Base-by-base conservation (phyloP, 2,113 vertebrate species). In the Macquaria ambigua region DNA sequence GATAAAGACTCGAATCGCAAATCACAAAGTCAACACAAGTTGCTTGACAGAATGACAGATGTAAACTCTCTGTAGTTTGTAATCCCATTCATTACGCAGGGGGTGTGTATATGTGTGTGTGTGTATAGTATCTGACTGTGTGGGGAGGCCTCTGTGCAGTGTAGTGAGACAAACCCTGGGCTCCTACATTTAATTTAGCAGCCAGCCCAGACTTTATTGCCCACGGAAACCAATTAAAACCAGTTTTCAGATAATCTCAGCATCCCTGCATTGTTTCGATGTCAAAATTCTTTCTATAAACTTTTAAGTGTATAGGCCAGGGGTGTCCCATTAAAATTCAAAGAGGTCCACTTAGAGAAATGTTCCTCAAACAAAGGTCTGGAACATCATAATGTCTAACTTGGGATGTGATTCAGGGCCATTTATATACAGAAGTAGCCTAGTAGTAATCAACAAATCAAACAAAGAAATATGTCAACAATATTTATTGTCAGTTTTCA, bases 161-260 rank as follows among this genome's bases (percentile, higher is more conserved):
- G 31, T 14, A 25, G 8, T 59, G 63, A 81, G 43, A 77, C 31
- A 61, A 87, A 82, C 31, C 15, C 62, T 53, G 8, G 50, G n/a
- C 34, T 73, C 15, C 46, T 37, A 14, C 46, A 1, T 77, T 81
- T 79, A 39, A 58, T 83, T 76, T 18, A 68, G 55, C 68, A 82
- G 23, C 69, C 43, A 55, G 56, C 52, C 18, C 55, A 74, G 58
- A 80, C 34, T 43, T 77, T 74, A 31, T 85, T 68, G 75, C 84
- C 84, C 82, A 72, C 59, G 39, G 87, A 90, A 90, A 89, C 88
- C 86, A 90, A 92, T 92, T 90, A 87, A 78, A 84, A n/a, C 4
- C 69, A 52, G 4, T 83, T 82, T 74, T 52, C 28, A 8, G 20
- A 56, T 66, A 37, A 85, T 78, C 73, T 82, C 67, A 58, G 39